Percentiles rank a stretch among this genome's conserved stretches.
Conservation (phyloP, 2,888 invertebrate species). For the Pollenia labialis region DNA sequence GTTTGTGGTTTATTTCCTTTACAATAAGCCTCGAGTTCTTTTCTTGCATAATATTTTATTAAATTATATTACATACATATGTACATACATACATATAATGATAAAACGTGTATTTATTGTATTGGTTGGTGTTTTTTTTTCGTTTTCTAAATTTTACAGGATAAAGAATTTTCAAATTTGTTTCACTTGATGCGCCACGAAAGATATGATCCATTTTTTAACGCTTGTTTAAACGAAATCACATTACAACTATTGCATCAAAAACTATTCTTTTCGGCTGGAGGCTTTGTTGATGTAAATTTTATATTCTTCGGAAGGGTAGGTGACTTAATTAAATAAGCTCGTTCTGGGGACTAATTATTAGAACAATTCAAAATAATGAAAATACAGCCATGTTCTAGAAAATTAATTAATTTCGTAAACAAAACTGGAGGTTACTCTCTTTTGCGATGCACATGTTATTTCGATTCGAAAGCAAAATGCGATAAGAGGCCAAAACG, state of each 20-base stretch:
- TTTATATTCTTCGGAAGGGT: constrained; percentile 78
- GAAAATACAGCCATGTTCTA: no score
- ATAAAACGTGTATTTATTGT: neutral
- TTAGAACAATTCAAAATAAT: neutral
- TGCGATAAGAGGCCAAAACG: no score
- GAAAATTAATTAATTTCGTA: no score
- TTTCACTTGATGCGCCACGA: constrained; percentile 43
- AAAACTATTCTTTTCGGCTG: constrained; percentile 76
- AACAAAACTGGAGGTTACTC: no score
- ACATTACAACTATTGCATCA: constrained; percentile 78
- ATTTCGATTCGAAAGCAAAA: no score
- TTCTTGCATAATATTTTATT: no score
- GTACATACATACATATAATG: no score
- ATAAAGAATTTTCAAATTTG: constrained; percentile 40
- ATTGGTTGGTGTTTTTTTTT: neutral
- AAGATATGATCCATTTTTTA: constrained; percentile 71
- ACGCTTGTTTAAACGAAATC: constrained; percentile 72
- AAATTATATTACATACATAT: no score
- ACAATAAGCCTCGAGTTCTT: no score
- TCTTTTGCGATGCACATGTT: no score
- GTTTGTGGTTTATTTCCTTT: no score
- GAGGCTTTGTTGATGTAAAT: constrained; percentile 76
- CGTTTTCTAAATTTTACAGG: constrained; percentile 39
- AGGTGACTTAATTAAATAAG: neutral
- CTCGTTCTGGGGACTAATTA: neutral